These are phyloP conservation scores for Atrina japonica DNA, from an alignment of 2,888 invertebrate species.

Conservation along the genomic window DNA sequence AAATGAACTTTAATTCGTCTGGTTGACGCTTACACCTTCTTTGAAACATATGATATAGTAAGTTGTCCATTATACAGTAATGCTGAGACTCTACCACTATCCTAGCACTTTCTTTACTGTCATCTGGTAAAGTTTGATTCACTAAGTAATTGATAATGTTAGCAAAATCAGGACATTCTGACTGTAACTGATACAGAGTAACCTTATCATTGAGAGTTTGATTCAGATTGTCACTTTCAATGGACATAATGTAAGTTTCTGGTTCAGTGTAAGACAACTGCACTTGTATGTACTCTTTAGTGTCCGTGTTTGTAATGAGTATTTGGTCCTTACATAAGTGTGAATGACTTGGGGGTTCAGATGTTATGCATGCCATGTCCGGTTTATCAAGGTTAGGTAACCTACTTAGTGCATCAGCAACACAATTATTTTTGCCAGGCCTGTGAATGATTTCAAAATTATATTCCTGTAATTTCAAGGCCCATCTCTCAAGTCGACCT, in stretches of 20 bases:
- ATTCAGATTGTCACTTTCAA: constrained; percentile 1
- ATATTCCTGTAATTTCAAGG: constrained; percentile 44
- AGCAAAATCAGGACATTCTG: constrained; percentile 39
- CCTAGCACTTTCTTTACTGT: constrained; percentile 16
- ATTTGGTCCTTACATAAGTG: not conserved
- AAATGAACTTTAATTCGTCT: constrained; percentile 23
- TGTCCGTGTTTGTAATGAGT: constrained; percentile 6
- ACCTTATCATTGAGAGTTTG: constrained; percentile 5
- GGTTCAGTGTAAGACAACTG: constrained; percentile 2
- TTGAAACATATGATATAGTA: constrained; percentile 42
- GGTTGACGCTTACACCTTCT: constrained; percentile 16
- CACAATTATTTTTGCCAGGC: constrained; percentile 34
- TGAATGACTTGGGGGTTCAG: not conserved
- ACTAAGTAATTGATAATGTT: constrained; percentile 32
- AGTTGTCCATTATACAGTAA: constrained; percentile 32
- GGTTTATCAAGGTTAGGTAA: not conserved
- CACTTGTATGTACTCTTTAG: constrained; percentile 5
- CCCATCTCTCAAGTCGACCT: constrained; percentile 45
- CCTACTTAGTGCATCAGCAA: constrained; percentile 37
- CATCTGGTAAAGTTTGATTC: constrained; percentile 27
- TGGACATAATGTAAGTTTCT: constrained; percentile 4
- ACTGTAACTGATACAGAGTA: constrained; percentile 29
- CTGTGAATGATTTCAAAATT: constrained; percentile 39
- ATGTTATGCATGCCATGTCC: not conserved
- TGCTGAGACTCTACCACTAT: constrained; percentile 29